These are phyloP conservation scores for Drosophila rellima DNA, from an alignment of 2,888 invertebrate species.

Conservation along the genomic window DNA sequence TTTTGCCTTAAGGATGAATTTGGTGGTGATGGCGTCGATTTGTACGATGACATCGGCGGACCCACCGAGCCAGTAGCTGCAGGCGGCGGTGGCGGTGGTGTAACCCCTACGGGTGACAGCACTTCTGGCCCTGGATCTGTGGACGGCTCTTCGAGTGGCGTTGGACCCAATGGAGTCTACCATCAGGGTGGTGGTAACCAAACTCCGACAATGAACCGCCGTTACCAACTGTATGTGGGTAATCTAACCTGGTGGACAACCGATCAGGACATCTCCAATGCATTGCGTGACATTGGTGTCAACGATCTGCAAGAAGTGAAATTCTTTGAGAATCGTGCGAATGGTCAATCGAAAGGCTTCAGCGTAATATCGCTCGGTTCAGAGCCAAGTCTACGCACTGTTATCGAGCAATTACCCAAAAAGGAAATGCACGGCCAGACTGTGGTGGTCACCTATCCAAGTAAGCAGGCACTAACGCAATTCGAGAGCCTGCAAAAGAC, in stretches of 20 bases:
- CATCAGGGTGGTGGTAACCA: slow-evolving; percentile 90
- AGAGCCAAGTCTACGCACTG: slow-evolving; percentile 94
- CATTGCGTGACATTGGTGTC: slow-evolving; percentile 95
- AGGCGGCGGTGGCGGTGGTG: slow-evolving; percentile 89
- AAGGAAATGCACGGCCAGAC: slow-evolving; percentile 98
- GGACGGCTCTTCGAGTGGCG: slow-evolving; percentile 87
- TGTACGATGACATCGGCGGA: slow-evolving; percentile 98
- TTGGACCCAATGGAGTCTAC: slow-evolving; percentile 90
- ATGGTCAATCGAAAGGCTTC: slow-evolving; percentile 99
- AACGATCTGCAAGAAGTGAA: slow-evolving; percentile 98
- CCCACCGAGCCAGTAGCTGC: slow-evolving; percentile 91
- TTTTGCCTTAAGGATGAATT: slow-evolving; percentile 83
- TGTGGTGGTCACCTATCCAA: slow-evolving; percentile 97
- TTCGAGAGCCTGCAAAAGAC: slow-evolving; percentile 97
- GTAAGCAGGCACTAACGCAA: slow-evolving; percentile 94
- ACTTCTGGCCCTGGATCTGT: slow-evolving; percentile 88
- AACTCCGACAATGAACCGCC: slow-evolving; percentile 90
- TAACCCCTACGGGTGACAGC: slow-evolving; percentile 87
- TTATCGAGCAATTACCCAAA: slow-evolving; percentile 97
- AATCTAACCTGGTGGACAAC: slow-evolving; percentile 99
- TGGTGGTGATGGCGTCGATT: slow-evolving; percentile 91
- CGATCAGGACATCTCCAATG: slow-evolving; percentile 97
- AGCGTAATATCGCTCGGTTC: slow-evolving; percentile 98
- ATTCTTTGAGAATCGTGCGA: slow-evolving; percentile 99
- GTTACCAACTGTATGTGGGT: slow-evolving; percentile 97